Conservation (phyloP, 2,797 vertebrate species). For the Cryptoblepharus egeriae region DNA sequence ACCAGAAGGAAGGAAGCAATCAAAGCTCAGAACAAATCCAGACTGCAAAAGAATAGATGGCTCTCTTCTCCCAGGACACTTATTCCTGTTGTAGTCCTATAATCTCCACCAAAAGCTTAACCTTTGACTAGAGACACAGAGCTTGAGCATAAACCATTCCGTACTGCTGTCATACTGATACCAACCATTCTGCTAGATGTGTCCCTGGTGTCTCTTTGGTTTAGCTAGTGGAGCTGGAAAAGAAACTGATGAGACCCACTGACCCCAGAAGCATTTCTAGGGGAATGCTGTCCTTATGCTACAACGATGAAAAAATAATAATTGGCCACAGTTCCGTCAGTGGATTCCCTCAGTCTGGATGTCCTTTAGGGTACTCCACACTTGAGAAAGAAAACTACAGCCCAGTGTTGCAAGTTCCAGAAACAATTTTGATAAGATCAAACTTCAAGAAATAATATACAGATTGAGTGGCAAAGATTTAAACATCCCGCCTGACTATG, state of each 20-base stretch:
- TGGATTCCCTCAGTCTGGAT: neutral
- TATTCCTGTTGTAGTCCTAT: neutral
- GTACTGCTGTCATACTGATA: neutral
- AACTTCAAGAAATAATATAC: too few relatives aligned
- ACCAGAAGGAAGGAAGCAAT: slow-evolving; percentile 2
- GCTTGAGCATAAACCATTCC: slow-evolving; percentile 1
- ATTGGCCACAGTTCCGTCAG: neutral
- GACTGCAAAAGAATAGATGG: neutral
- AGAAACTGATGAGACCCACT: accelerated
- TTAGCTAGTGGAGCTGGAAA: neutral
- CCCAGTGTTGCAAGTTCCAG: neutral
- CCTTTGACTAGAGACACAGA: neutral
- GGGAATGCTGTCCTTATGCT: neutral
- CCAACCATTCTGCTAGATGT: neutral
- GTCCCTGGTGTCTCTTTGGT: neutral
- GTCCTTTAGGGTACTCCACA: neutral
- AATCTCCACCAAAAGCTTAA: slow-evolving; percentile 4
- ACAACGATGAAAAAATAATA: slow-evolving; percentile 4
- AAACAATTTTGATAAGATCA: too few relatives aligned
- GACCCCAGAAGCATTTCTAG: neutral
- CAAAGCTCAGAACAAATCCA: slow-evolving; percentile 10
- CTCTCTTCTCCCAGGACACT: neutral
- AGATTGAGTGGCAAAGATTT: too few relatives aligned
- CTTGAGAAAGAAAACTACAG: neutral
- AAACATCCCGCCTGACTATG: too few relatives aligned